A percentile compares a stretch with the other conserved stretches of the same genome.
Evolutionary conservation across 2,888 invertebrate species (phyloP).

Genomic region (Apoda limacodes): DNA sequence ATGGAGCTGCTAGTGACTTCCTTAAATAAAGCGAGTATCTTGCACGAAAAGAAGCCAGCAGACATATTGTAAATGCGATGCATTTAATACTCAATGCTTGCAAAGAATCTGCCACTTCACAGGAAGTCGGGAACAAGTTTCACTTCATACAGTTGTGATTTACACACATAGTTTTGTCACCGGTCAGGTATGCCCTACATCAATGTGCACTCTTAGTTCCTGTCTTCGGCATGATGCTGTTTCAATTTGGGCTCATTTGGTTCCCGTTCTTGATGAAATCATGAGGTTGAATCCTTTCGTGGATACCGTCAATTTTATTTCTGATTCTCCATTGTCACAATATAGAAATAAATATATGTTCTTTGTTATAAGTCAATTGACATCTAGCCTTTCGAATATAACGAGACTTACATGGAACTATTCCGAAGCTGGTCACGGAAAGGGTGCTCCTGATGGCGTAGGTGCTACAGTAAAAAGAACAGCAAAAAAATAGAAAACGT

Average conservation of each 20-base stretch:
- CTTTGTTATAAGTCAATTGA: conserved; percentile 6
- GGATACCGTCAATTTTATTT: conserved; percentile 8
- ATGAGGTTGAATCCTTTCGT: conserved; percentile 10
- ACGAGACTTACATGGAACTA: conserved; percentile 16
- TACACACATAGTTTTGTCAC: conserved; percentile 15
- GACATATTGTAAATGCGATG: neutral
- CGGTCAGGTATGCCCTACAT: conserved; percentile 12
- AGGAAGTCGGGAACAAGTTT: conserved; percentile 18
- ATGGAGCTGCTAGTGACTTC: conserved; percentile 8
- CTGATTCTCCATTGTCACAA: conserved; percentile 9
- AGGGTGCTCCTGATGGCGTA: conserved; percentile 19
- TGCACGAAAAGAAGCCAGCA: conserved; percentile 3
- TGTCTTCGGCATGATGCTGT: conserved; percentile 16
- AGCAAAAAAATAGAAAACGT: conserved; percentile 8
- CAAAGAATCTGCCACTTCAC: conserved; percentile 22
- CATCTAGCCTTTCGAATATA: conserved; percentile 3
- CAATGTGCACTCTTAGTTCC: conserved; percentile 14
- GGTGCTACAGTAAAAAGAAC: conserved; percentile 17
- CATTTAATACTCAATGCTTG: neutral
- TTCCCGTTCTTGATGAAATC: conserved; percentile 8
- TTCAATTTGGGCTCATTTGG: conserved; percentile 13
- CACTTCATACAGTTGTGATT: conserved; percentile 19
- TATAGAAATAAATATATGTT: conserved; percentile 11
- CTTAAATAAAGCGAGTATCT: conserved; percentile 7
- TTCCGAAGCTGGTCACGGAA: conserved; percentile 17